Base-by-base conservation (phyloP, 2,888 invertebrate genomes). In the Orchesellides sinensis region DNA sequence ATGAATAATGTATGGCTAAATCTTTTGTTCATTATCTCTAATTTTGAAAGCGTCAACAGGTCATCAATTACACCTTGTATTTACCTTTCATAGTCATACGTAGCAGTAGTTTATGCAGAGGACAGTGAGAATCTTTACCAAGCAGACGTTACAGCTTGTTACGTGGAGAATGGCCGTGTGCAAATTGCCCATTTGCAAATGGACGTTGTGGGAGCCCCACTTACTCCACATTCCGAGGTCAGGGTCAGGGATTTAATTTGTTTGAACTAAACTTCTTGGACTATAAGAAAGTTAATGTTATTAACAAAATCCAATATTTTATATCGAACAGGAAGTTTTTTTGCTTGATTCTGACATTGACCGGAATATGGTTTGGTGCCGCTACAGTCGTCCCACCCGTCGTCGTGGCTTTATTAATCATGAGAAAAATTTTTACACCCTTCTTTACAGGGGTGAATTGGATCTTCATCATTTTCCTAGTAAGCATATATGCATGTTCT, bases 271-370 rank as follows among this genome's bases (percentile, higher is more conserved):
- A 5, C 40, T 2, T 47, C 5, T 47, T n/a, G 47, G 35, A 10
- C n/a, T 14, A 19, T 23, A 59, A 59, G 25, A 45, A 32, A 12
- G 29, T 23, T 14, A 5, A 40, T 40, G n/a, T 40, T 40, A 40
- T 40, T 5, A 40, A 32, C 10, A 32, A 32, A 32, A 32, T 32
- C 32, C 10, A 40, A 40, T n/a, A n/a, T n/a, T 3, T 69, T 27
- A 23, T 40, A 40, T 14, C n/a, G 8, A n/a, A 17, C 45, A 87
- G 85, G 65, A 77, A 52, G 77, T 88, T 19, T 83, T 81, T 19
- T 70, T 88, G 29, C 86, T 87, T 12, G 88, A 88, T 63, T 88
- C 77, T 56, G 87, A 87, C 66, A 49, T 84, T n/a, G 80, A 87
- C 52, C 83, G 83, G 19, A 82, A 82, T 35, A 87, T 83, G 83